Evolutionary conservation across 2,113 vertebrate species (phyloP).

Genomic region (Ceyx margarethae): DNA sequence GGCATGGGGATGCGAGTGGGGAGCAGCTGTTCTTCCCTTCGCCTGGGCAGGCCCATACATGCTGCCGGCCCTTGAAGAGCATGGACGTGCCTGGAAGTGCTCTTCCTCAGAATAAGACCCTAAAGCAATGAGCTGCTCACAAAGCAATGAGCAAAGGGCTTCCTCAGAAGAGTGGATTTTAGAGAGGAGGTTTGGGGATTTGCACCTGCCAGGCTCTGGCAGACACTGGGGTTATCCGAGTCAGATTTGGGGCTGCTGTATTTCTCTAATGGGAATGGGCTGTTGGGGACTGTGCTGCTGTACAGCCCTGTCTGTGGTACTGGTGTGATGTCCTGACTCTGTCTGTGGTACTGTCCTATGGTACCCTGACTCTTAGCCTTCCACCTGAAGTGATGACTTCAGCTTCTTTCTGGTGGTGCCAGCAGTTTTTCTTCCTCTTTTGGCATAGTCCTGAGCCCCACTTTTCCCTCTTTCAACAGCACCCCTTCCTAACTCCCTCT

Average conservation of each 20-base stretch:
- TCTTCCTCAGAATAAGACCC: not conserved
- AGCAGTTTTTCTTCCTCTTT: not conserved
- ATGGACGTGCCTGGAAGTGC: not conserved
- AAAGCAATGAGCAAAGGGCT: not conserved
- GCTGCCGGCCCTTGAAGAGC: not conserved
- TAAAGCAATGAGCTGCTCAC: not conserved
- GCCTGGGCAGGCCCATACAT: not conserved
- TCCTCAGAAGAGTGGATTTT: not conserved
- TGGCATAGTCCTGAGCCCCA: not conserved
- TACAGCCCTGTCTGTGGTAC: not conserved
- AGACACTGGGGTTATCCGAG: not conserved
- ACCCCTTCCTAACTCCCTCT: not conserved
- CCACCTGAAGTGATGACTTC: not conserved
- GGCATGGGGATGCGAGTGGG: not conserved
- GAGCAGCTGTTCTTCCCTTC: slow-evolving; percentile 17
- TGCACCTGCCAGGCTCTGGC: not conserved
- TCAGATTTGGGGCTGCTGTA: not conserved
- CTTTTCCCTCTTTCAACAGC: not conserved
- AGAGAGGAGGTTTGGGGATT: not conserved
- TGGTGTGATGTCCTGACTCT: not conserved
- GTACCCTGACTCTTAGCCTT: not conserved
- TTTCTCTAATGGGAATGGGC: not conserved
- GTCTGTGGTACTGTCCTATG: not conserved
- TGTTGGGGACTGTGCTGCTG: not conserved
- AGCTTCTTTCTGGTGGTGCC: not conserved